These are phyloP conservation scores for Ambastaia sidthimunki DNA, from an alignment of 2,797 vertebrate genomes.

Conservation along the genomic window DNA sequence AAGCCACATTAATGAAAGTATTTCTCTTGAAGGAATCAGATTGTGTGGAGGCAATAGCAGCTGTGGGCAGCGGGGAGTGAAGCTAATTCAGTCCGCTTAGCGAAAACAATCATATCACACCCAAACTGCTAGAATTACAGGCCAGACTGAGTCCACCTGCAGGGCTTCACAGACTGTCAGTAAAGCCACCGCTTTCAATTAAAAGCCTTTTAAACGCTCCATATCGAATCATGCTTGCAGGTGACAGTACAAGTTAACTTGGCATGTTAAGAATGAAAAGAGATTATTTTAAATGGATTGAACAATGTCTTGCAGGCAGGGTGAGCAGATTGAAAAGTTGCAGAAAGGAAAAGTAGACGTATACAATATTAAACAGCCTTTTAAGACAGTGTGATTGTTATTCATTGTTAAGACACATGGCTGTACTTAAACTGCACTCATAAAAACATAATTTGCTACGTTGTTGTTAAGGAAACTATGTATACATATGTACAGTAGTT, in stretches of 20 bases:
- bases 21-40: slow-evolving; percentile 44
- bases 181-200: slow-evolving; percentile 59
- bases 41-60: slow-evolving; percentile 34
- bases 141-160: slow-evolving; percentile 56
- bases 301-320: slow-evolving; percentile 12
- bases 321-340: background rate
- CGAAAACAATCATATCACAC: slow-evolving; percentile 62
- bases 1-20: slow-evolving; percentile 50
- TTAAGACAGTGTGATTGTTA: slow-evolving; percentile 28
- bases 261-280: slow-evolving; percentile 25
- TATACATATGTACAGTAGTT: slow-evolving; percentile 12
- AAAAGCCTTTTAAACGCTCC: slow-evolving; percentile 48
- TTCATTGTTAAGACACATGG: slow-evolving; percentile 33
- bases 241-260: slow-evolving; percentile 43
- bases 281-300: slow-evolving; percentile 34
- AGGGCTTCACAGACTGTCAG: slow-evolving; percentile 50
- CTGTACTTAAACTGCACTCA: slow-evolving; percentile 39
- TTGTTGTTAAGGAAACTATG: slow-evolving; percentile 23
- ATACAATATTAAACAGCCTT: slow-evolving; percentile 28
- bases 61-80: slow-evolving; percentile 42
- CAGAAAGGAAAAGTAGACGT: background rate
- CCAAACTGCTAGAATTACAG: slow-evolving; percentile 58
- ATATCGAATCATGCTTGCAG: slow-evolving; percentile 40
- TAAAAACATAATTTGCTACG: slow-evolving; percentile 23
- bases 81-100: slow-evolving; percentile 53